Percentiles rank a stretch among this genome's conserved stretches.
phyloP scores from a whole-genome alignment of 1,140 invertebrate genomes.

The Brachionus plicatilis region DNA sequence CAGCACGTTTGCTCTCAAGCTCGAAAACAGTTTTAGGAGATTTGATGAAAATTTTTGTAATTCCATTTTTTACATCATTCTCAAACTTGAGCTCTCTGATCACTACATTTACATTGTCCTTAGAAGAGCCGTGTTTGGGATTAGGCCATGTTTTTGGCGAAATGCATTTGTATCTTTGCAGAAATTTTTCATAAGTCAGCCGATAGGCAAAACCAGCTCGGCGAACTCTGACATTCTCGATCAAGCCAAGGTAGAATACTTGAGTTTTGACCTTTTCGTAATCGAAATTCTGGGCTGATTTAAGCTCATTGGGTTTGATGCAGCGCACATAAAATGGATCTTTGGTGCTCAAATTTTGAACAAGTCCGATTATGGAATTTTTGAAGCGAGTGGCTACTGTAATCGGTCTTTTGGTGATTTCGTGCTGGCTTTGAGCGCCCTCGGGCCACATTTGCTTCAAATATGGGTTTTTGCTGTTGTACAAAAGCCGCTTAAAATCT shows the following conservation, averaged over 20 bases:
- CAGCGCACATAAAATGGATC: slow-evolving; percentile 92
- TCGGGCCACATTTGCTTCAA: slow-evolving; percentile 88
- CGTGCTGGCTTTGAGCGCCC: slow-evolving; percentile 76
- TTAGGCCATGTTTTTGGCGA: slow-evolving; percentile 89
- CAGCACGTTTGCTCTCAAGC: slow-evolving; percentile 67
- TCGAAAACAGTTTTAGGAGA: slow-evolving; percentile 80
- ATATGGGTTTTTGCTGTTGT: slow-evolving; percentile 57
- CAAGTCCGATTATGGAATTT: slow-evolving; percentile 82
- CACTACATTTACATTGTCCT: slow-evolving; percentile 75
- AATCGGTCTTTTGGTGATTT: slow-evolving; percentile 81
- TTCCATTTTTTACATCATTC: slow-evolving; percentile 82
- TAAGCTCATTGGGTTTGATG: slow-evolving; percentile 86
- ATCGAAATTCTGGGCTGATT: slow-evolving; percentile 75
- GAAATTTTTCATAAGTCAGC: slow-evolving; percentile 79
- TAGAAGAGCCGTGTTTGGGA: slow-evolving; percentile 68
- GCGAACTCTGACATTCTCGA: slow-evolving; percentile 86
- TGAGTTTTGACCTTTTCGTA: slow-evolving; percentile 75
- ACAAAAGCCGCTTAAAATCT: slow-evolving; percentile 86
- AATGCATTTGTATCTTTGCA: slow-evolving; percentile 88
- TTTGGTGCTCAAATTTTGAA: slow-evolving; percentile 78
- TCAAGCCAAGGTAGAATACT: slow-evolving; percentile 71
- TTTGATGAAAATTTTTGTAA: slow-evolving; percentile 88
- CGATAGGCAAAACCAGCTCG: slow-evolving; percentile 87
- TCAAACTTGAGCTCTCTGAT: slow-evolving; percentile 71
- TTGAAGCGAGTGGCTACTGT: slow-evolving; percentile 89